Conservation (phyloP, 2,888 invertebrate species). For the Ormyrus nitidulus region DNA sequence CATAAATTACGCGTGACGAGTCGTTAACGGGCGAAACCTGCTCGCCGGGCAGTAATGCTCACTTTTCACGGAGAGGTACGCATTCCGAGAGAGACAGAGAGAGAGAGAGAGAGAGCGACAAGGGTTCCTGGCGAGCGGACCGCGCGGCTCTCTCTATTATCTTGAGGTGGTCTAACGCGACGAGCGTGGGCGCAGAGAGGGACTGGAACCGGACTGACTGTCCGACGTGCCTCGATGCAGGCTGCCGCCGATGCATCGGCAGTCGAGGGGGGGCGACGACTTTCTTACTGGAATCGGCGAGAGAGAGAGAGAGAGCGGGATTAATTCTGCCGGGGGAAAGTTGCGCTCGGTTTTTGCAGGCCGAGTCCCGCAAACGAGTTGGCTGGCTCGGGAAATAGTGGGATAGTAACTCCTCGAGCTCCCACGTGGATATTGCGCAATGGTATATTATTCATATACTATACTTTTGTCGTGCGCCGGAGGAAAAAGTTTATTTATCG, state of each 20-base stretch:
- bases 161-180: neutral
- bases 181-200: neutral
- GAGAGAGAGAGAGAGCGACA: conserved; percentile 15
- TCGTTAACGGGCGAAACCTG: conserved; percentile 59
- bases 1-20: conserved; percentile 71
- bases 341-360: too few relatives aligned
- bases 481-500: too few relatives aligned
- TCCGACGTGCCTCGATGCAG: neutral
- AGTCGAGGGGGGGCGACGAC: too few relatives aligned
- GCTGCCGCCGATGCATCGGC: neutral
- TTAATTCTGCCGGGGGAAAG: too few relatives aligned
- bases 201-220: neutral
- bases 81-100: neutral
- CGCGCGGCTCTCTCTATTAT: neutral
- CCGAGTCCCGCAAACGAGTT: too few relatives aligned
- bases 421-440: too few relatives aligned
- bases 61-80: conserved; percentile 40
- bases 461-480: too few relatives aligned
- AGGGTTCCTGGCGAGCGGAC: conserved; percentile 3
- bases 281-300: too few relatives aligned
- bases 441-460: too few relatives aligned
- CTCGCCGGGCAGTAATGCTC: conserved; percentile 45
- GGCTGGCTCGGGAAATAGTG: too few relatives aligned
- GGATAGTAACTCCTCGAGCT: too few relatives aligned
- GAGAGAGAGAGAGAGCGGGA: too few relatives aligned